Evolutionary conservation across 2,888 invertebrate genomes (phyloP).

Genomic region (Lordiphosa andalusiaca): DNA sequence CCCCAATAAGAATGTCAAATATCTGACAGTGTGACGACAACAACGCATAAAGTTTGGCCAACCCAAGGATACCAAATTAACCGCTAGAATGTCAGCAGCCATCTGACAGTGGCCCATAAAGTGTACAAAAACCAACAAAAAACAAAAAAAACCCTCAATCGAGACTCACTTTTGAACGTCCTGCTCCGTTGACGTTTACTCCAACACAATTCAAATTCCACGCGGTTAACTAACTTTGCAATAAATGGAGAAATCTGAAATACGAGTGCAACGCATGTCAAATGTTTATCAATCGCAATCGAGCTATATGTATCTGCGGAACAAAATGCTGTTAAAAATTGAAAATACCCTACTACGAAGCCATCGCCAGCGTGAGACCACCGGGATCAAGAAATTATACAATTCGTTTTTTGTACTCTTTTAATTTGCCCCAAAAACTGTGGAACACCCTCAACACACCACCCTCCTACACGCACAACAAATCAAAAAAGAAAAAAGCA

Average conservation of each 20-base stretch:
- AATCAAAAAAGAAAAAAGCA: conserved; percentile 40
- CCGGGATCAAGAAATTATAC: conserved; percentile 92
- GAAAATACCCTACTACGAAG: conserved; percentile 89
- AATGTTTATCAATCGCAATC: conserved; percentile 78
- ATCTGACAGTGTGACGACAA: conserved; percentile 58
- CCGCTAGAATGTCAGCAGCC: conserved; percentile 47
- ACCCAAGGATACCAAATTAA: conserved; percentile 34
- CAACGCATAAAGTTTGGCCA: conserved; percentile 11
- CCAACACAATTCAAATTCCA: background rate
- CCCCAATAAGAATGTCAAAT: conserved; percentile 42
- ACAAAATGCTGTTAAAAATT: conserved; percentile 86
- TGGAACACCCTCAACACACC: conserved; percentile 23
- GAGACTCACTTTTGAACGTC: conserved; percentile 12
- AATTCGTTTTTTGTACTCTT: conserved; percentile 93
- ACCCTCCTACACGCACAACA: conserved; percentile 58
- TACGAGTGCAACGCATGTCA: conserved; percentile 71
- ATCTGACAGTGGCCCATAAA: conserved; percentile 61
- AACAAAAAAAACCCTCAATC: no score
- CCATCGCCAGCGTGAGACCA: conserved; percentile 90
- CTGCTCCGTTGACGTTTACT: conserved; percentile 1
- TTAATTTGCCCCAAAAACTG: conserved; percentile 81
- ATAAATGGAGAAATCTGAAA: conserved; percentile 80
- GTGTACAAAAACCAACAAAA: conserved; percentile 2
- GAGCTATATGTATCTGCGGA: conserved; percentile 79
- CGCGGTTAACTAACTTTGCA: conserved; percentile 38